Evolutionary conservation across 2,113 vertebrate genomes (phyloP).

Genomic region (Takifugu flavidus): DNA sequence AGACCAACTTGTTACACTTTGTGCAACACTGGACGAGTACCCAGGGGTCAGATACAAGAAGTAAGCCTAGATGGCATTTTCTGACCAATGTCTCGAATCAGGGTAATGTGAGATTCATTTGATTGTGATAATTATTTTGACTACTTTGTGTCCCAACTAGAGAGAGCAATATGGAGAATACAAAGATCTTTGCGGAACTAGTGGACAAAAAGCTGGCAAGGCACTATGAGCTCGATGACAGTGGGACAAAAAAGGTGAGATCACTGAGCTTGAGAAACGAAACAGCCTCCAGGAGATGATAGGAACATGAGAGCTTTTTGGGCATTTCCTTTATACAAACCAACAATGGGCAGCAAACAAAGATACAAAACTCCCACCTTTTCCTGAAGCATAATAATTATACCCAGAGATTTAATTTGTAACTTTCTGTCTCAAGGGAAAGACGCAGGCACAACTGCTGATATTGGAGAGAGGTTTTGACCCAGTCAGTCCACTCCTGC

Average conservation of each 20-base stretch:
- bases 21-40: conserved; percentile 91
- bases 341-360: too few relatives aligned
- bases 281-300: conserved; percentile 21
- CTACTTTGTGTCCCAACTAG: conserved; percentile 42
- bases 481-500: conserved; percentile 90
- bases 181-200: conserved; percentile 83
- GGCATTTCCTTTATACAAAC: too few relatives aligned
- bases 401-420: conserved; percentile 22
- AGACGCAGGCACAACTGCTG: conserved; percentile 92
- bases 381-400: too few relatives aligned
- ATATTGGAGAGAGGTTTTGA: conserved; percentile 95
- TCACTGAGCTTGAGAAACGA: conserved; percentile 12
- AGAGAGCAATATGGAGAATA: conserved; percentile 81
- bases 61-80: conserved; percentile 59
- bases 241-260: conserved; percentile 85
- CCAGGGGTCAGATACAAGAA: conserved; percentile 91
- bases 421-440: conserved; percentile 76
- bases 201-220: conserved; percentile 85
- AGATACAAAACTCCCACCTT: too few relatives aligned
- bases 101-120: background rate
- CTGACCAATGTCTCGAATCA: background rate
- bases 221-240: conserved; percentile 86
- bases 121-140: background rate
- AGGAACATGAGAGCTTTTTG: background rate
- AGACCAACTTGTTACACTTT: conserved; percentile 90